Evolutionary conservation across 2,888 invertebrate genomes (phyloP).

Genomic region (Netelia inedita): DNA sequence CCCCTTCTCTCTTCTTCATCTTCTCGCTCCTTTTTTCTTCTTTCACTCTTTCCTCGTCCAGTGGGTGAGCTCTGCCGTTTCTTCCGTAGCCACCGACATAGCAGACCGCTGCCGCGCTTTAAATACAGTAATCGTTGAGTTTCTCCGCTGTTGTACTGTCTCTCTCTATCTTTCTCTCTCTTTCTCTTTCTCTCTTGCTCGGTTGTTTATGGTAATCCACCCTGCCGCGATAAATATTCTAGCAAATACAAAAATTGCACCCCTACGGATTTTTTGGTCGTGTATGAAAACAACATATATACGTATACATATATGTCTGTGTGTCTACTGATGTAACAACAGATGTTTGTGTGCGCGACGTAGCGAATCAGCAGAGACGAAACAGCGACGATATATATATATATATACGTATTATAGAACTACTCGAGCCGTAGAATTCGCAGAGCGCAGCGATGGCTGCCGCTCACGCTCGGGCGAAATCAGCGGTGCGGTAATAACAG

Average conservation of each 20-base stretch:
- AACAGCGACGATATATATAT: slow-evolving; percentile 25
- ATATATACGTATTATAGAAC: slow-evolving; percentile 6
- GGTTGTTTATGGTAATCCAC: slow-evolving; percentile 84
- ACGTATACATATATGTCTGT: slow-evolving; percentile 10
- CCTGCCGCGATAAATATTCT: slow-evolving; percentile 82
- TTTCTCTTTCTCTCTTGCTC: slow-evolving; percentile 46
- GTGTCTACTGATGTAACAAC: no score
- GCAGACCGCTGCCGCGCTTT: slow-evolving; percentile 74
- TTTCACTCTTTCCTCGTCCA: slow-evolving; percentile 75
- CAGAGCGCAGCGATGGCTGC: slow-evolving; percentile 76
- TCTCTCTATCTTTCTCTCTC: neutral
- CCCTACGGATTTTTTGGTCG: slow-evolving; percentile 70
- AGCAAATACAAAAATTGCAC: slow-evolving; percentile 83
- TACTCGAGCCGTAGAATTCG: slow-evolving; percentile 37
- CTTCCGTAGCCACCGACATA: slow-evolving; percentile 52
- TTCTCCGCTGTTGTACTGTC: slow-evolving; percentile 73
- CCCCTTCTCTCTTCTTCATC: slow-evolving; percentile 66
- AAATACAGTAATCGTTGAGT: slow-evolving; percentile 83
- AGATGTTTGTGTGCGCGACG: slow-evolving; percentile 32
- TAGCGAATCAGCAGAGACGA: slow-evolving; percentile 12
- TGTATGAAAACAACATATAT: slow-evolving; percentile 2
- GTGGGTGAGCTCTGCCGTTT: slow-evolving; percentile 74
- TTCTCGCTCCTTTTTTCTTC: slow-evolving; percentile 56
- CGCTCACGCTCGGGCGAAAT: slow-evolving; percentile 80
- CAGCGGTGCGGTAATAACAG: slow-evolving; percentile 67